Conservation (phyloP, 2,113 vertebrate species). For the Misgurnus mizolepis region DNA sequence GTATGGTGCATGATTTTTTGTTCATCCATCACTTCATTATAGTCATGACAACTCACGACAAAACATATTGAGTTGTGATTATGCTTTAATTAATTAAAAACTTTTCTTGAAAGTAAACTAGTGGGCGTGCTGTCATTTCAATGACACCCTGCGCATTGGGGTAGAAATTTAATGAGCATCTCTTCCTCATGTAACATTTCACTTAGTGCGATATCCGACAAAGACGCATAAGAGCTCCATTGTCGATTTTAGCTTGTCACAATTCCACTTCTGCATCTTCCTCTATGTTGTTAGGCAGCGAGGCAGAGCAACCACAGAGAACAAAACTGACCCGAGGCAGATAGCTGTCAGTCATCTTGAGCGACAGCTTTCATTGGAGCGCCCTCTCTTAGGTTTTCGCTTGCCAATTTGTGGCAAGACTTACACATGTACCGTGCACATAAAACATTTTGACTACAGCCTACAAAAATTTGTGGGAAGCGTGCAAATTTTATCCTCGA, state of each 20-base stretch:
- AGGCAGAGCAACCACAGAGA: constrained; percentile 37
- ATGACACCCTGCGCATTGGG: background rate
- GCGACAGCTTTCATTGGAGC: constrained; percentile 44
- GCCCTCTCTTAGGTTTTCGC: constrained; percentile 40
- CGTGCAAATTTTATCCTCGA: constrained; percentile 35
- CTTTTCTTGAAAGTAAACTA: too few species aligned
- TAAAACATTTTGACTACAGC: constrained; percentile 41
- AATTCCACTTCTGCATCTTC: constrained; percentile 24
- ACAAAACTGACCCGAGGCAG: constrained; percentile 40
- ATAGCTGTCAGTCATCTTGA: constrained; percentile 48
- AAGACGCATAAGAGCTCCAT: background rate
- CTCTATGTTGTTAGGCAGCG: constrained; percentile 14
- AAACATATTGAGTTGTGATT: background rate
- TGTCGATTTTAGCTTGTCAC: constrained; percentile 32
- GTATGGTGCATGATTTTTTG: too few species aligned
- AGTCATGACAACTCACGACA: too few species aligned
- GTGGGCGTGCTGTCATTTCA: background rate
- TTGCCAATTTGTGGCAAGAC: constrained; percentile 44
- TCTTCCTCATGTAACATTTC: constrained; percentile 30
- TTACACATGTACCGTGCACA: constrained; percentile 30
- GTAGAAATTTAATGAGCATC: constrained; percentile 6
- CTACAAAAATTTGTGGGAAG: constrained; percentile 18
- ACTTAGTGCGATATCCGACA: constrained; percentile 7
- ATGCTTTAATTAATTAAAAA: background rate
- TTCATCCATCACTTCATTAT: too few species aligned